Percentiles rank a stretch among this genome's conserved stretches.
Evolutionary conservation across 2,797 vertebrate genomes (phyloP).

Genomic region (Pelodytes ibericus): DNA sequence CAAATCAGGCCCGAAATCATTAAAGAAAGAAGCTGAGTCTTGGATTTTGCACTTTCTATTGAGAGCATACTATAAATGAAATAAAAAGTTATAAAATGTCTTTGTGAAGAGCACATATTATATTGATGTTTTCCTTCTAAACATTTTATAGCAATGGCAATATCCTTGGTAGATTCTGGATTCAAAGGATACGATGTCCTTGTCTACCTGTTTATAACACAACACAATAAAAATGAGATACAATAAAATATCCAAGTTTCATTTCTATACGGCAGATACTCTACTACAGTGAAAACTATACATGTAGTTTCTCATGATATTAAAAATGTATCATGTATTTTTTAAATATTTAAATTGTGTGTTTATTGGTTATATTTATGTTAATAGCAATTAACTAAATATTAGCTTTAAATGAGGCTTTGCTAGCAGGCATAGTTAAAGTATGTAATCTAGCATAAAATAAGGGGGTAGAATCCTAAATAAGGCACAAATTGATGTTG

Average conservation of each 20-base stretch:
- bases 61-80: constrained; percentile 35
- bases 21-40: constrained; percentile 33
- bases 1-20: constrained; percentile 33
- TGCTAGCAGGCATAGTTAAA: no score
- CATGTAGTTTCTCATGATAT: not conserved
- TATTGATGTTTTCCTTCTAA: constrained; percentile 36
- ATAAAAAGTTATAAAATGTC: constrained; percentile 41
- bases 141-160: constrained; percentile 29
- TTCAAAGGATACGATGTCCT: constrained; percentile 15
- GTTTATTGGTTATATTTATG: not conserved
- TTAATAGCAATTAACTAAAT: not conserved
- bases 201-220: constrained; percentile 14
- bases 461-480: no score
- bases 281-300: not conserved
- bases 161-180: constrained; percentile 26
- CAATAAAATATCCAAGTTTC: not conserved
- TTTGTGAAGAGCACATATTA: constrained; percentile 43
- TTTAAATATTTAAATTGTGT: not conserved
- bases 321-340: constrained; percentile 1
- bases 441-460: no score
- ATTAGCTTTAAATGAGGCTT: no score
- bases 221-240: constrained; percentile 9
- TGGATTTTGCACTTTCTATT: constrained; percentile 25
- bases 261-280: not conserved
- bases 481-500: no score